phyloP scores from a whole-genome alignment of 92 coral and sea anemone species.

The Siderastrea radians region DNA sequence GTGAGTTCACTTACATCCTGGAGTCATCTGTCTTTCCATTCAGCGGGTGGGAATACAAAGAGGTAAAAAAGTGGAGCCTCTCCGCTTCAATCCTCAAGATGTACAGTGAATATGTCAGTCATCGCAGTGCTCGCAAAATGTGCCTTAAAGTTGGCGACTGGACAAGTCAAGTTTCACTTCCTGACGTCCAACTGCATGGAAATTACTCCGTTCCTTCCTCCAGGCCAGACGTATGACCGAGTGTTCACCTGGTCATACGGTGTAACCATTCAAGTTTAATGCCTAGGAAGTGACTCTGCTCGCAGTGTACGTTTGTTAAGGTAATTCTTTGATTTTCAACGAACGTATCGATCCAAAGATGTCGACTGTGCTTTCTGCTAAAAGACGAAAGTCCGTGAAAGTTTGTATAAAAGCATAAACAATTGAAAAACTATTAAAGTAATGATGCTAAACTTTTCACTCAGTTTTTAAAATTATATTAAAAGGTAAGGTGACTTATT shows the following conservation, averaged over 20 bases:
- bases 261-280: no score
- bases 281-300: no score
- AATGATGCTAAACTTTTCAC: no score
- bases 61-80: constrained; percentile 42
- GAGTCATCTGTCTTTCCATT: constrained; percentile 32
- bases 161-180: constrained; percentile 34
- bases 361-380: no score
- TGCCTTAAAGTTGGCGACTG: background rate
- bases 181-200: constrained; percentile 66
- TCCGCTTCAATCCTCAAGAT: constrained; percentile 45
- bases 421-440: no score
- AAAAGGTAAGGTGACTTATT: no score
- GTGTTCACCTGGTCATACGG: constrained; percentile 20
- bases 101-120: constrained; percentile 13
- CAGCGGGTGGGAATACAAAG: background rate
- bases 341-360: no score
- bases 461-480: no score
- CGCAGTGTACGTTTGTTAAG: no score
- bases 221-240: constrained; percentile 50
- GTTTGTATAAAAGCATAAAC: no score
- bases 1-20: constrained; percentile 16
- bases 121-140: constrained; percentile 48
- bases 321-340: no score
- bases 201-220: constrained; percentile 10
- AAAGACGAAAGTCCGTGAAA: no score